A percentile compares a stretch with the other conserved stretches of the same genome.
These are phyloP conservation scores for Drosophila setosimentum DNA, from an alignment of 2,888 invertebrate genomes.

Conservation along the genomic window DNA sequence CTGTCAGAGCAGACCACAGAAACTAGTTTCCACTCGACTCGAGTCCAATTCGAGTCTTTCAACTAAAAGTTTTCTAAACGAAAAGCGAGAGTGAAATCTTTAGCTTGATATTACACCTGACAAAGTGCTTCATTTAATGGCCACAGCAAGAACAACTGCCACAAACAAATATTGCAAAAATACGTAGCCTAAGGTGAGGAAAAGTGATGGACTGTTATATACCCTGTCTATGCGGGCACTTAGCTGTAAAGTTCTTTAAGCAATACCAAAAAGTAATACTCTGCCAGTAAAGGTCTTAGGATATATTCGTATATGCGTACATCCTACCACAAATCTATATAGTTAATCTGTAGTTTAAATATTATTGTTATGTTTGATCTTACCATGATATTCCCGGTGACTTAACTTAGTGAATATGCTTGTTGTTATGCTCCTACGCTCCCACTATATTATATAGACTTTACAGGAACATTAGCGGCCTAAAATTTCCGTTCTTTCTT, in stretches of 20 bases:
- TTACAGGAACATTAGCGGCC: background rate
- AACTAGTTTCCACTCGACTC: conserved; percentile 46
- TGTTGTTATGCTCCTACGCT: background rate
- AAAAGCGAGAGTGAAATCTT: conserved; percentile 42
- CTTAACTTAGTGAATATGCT: background rate
- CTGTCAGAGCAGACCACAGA: conserved; percentile 39
- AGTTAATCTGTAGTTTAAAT: background rate
- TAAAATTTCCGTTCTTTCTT: background rate
- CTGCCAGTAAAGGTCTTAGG: background rate
- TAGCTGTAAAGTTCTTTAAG: background rate
- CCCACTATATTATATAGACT: background rate
- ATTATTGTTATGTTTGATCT: background rate
- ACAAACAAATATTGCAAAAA: background rate
- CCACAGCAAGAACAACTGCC: background rate
- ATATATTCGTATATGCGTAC: background rate
- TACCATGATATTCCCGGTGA: background rate
- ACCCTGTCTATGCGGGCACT: background rate
- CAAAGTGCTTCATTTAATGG: conserved; percentile 11
- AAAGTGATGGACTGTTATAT: background rate
- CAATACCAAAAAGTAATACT: background rate
- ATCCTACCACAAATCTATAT: background rate
- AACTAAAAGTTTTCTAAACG: conserved; percentile 40
- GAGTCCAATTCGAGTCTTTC: conserved; percentile 60
- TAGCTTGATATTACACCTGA: conserved; percentile 12
- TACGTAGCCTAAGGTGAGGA: background rate